Evolutionary conservation across 2,113 vertebrate species (phyloP), one percentile per base, ranked within the genome.

Genomic region (Eonycteris spelaea): DNA sequence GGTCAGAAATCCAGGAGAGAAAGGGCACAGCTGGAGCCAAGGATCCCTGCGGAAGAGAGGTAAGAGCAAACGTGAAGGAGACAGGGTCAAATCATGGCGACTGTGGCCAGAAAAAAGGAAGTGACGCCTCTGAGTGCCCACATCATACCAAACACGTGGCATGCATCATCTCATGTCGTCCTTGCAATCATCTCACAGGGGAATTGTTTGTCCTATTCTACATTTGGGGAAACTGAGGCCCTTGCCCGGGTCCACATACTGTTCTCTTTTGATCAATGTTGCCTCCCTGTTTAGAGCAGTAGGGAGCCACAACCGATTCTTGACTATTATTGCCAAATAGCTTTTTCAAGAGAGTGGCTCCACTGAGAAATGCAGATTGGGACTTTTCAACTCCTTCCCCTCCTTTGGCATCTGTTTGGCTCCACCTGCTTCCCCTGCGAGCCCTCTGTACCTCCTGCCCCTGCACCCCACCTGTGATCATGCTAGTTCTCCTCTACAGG

Each of bases 401-500:
- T 14, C 45, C 15, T 63, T 51, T 61, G 74, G 8, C 21, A 18
- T 70, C 79, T 48, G 82, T 86, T 38, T 0, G 0, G 73, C 51
- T 40, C 24, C 40, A 19, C 11, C 10, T 14, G 3, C 70, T n/a
- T 45, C 55, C 30, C 9, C 14, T 89, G 30, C 26, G 67, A 59
- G 67, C 14, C 26, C 43, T 26, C 73, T 38, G 35, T 1, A 15
- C 33, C 65, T 33, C 57, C 4, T 9, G 33, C 22, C 19, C 22
- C 5, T 35, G 7, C 12, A 3, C 1, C 16, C 38, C 2, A 18
- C 16, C 63, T 5, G 7, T 7, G 13, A 16, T 43, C 35, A 86
- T 4, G 8, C 57, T 21, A 1, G 14, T 40, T 83, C 26, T 94
- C 11, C 8, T 55, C 53, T 35, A 4, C 88, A 99, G 99, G 99